Conservation (phyloP, 2,797 vertebrate species). For the Channallabes apus region DNA sequence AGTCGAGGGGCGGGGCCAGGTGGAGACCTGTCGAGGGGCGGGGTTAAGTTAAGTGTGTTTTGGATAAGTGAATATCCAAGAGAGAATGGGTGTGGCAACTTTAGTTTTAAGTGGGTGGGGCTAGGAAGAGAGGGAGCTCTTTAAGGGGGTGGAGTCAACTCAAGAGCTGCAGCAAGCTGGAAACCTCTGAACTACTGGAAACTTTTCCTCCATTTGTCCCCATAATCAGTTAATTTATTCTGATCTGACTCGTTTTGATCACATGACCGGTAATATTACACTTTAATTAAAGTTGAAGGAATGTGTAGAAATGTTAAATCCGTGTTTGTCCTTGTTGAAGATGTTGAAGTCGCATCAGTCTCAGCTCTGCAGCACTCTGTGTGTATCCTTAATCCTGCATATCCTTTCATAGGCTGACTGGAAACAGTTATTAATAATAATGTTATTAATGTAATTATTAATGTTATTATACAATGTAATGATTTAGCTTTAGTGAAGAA, state of each 20-base stretch:
- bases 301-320: constrained; percentile 4
- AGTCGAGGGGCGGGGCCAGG: neutral
- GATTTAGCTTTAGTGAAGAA: neutral
- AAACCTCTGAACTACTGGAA: neutral
- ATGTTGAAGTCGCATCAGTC: constrained; percentile 66
- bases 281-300: neutral
- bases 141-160: neutral
- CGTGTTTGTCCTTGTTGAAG: constrained; percentile 71
- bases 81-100: neutral
- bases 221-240: neutral
- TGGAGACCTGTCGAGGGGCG: neutral
- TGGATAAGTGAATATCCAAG: no score
- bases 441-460: neutral
- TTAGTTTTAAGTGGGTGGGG: neutral
- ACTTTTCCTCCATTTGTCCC: neutral
- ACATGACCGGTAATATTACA: neutral
- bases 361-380: constrained; percentile 68
- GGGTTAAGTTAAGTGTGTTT: neutral
- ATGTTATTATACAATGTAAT: neutral
- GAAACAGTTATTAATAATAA: neutral
- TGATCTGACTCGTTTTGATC: neutral
- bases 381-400: constrained; percentile 76
- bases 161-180: neutral
- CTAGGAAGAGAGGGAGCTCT: neutral
- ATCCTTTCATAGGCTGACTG: constrained; percentile 69